Evolutionary conservation across 2,113 vertebrate genomes (phyloP).

Genomic region (Pitta sordida): DNA sequence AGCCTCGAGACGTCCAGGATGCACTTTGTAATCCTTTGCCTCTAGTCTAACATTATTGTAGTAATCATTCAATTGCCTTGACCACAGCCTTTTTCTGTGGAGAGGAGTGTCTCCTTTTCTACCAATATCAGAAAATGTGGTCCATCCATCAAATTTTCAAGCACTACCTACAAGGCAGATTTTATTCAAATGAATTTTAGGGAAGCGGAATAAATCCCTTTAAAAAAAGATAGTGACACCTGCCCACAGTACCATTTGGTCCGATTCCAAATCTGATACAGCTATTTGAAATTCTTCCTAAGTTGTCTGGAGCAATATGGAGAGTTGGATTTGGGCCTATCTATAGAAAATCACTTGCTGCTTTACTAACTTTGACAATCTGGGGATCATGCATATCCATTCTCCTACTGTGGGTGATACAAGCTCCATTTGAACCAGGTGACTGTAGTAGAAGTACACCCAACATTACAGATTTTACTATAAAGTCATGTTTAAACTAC

Average conservation of each 20-base stretch:
- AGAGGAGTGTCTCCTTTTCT: background rate
- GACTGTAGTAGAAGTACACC: background rate
- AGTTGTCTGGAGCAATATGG: background rate
- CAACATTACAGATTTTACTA: background rate
- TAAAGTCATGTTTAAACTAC: conserved; percentile 37
- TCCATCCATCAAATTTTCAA: conserved; percentile 4
- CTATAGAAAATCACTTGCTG: background rate
- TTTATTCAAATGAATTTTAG: conserved; percentile 3
- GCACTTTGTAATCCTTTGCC: background rate
- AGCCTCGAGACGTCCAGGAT: background rate
- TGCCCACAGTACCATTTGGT: background rate
- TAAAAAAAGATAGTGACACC: background rate
- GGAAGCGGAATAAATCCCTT: background rate
- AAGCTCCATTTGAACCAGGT: background rate
- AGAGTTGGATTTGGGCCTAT: background rate
- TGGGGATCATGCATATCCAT: background rate
- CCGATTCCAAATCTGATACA: background rate
- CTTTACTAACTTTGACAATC: background rate
- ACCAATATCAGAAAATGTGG: background rate
- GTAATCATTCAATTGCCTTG: background rate
- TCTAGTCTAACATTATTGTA: background rate
- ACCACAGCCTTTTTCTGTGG: background rate
- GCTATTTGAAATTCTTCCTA: background rate
- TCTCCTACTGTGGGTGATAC: background rate
- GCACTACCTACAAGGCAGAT: background rate